Evolutionary conservation across 92 coral and sea anemone species (phyloP), one percentile per base, ranked within the genome.

Genomic region (Micromussa lordhowensis): DNA sequence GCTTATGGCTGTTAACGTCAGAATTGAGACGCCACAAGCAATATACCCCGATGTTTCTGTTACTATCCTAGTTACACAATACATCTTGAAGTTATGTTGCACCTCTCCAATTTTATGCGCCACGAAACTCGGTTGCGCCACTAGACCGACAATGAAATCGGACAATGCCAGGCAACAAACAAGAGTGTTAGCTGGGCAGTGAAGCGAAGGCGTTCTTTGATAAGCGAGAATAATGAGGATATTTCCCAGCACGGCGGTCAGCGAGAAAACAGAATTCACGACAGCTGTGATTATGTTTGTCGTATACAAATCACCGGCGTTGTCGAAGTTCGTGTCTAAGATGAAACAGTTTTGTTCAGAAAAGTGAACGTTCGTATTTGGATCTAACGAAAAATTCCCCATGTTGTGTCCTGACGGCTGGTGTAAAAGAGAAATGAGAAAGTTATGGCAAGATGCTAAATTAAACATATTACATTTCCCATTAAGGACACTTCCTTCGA

Each of bases 61-160:
- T 12, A 84, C 82, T 49, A 87, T 89, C 53, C 96, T 68, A 18
- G 94, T 89, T 2, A 51, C 82, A 70, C 96, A 94, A 68, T 94
- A 94, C 13, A 94, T 70, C 0, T 54, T 5, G 54, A 90, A 32
- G 51, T 77, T 90, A 14, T 84, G 76, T 16, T 87, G 77, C 3
- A 92, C 12, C 48, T 88, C 91, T 17, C 95, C 93, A 70, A 91
- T 83, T 80, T 93, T 94, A 81, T 92, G 94, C 31, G 82, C 91
- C n/a, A 94, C 93, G 24, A 88, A 89, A 51, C 93, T 70, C 19
- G 96, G 96, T 18, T 92, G 96, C 26, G 87, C 93, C 9, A 94
- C 31, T 10, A 89, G 24, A 5, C 93, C 96, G 16, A 92, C 96
- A 3, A 87, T 69, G 44, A 94, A 57, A 80, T 94, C 96, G 34